These are phyloP conservation scores for Cerastis leucographa DNA, from an alignment of 2,888 invertebrate species.

Conservation along the genomic window DNA sequence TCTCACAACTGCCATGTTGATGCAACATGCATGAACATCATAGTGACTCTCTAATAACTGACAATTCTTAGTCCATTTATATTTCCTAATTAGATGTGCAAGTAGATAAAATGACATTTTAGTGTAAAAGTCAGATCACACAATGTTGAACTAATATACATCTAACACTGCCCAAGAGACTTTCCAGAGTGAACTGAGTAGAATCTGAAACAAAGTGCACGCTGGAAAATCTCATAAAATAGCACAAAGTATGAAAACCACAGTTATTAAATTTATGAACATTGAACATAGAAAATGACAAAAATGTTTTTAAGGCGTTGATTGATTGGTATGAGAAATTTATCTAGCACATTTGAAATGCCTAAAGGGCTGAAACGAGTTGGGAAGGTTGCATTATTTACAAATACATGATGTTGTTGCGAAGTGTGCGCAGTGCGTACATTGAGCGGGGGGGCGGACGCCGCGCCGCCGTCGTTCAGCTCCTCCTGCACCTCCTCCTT, in stretches of 20 bases:
- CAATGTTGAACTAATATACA: not conserved
- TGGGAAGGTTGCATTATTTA: slow-evolving; percentile 39
- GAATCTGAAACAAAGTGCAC: not conserved
- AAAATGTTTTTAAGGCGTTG: not conserved
- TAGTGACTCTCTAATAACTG: not conserved
- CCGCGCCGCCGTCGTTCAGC: slow-evolving; percentile 72
- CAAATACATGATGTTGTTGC: slow-evolving; percentile 49
- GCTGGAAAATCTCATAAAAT: not conserved
- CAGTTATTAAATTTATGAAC: not conserved
- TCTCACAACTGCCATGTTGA: not conserved
- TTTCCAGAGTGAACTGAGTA: not conserved
- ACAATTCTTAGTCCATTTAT: not conserved
- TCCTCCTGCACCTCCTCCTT: slow-evolving; percentile 88
- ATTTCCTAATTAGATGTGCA: not conserved
- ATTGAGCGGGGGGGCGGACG: slow-evolving; percentile 71
- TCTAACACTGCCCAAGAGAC: not conserved
- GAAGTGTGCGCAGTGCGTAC: slow-evolving; percentile 70
- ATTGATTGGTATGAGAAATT: not conserved
- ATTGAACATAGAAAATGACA: not conserved
- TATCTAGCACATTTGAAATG: too few species aligned
- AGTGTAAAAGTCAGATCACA: not conserved
- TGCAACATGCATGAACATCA: not conserved
- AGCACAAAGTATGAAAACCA: not conserved
- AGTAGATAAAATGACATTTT: not conserved
- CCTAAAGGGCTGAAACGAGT: not conserved